Evolutionary conservation across 2,113 vertebrate species (phyloP), one percentile per base, ranked within the genome.

Genomic region (Neogobius melanostomus): DNA sequence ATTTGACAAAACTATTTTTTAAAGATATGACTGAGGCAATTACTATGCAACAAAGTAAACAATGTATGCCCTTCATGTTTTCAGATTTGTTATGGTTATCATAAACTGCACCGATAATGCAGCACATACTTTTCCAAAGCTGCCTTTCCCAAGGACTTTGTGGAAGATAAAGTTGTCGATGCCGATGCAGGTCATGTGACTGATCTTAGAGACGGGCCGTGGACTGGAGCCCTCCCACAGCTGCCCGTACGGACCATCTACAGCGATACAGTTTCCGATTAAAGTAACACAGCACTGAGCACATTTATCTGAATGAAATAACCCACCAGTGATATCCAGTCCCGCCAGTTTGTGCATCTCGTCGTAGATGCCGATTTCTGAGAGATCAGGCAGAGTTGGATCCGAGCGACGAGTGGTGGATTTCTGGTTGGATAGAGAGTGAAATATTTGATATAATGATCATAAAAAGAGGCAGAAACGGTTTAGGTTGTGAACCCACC

Each of bases 141-240:
- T 99, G 83, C 98, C 98, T 91, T 99, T 99, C 60, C 98, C 98
- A 68, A 99, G 91, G 49, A 99, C 95, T 88, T 99, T 99, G 76
- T 96, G 94, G 86, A 99, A 95, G 75, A 88, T 74, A 71, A 99
- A 99, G 87, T 94, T 93, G 42, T 95, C 94, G 0, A 96, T 90
- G 45, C 84, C 93, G 85, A 98, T 88, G 16, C 71, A 93, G 14
- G 89, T 94, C 64, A 92, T 71, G 69, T 90, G 93, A 4, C 83
- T 87, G 61, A 89, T 53, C 42, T 85, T 90, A 0, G 91, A 68
- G 0, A 61, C 83, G 9, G 90, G 86, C 28, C 62, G 87, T 12
- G 91, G 89, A 43, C 79, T 83, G 69, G 73, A 88, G 1, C 93
- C 94, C 51, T 97, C 96, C 96, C 96, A 98, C 72, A 96, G 91